Evolutionary conservation across 2,888 invertebrate species (phyloP).

Genomic region (Anthrax anthrax): DNA sequence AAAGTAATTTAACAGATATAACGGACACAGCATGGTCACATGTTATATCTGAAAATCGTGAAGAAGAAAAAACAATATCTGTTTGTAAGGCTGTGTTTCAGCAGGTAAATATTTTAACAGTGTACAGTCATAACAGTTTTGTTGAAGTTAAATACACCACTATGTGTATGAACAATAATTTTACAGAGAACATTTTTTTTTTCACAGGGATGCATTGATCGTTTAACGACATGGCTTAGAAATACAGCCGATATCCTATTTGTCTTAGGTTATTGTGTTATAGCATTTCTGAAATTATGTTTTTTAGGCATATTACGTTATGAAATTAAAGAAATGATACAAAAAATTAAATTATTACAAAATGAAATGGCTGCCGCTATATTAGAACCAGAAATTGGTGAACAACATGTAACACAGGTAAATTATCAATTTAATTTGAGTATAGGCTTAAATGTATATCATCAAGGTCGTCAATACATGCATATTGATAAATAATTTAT

Average conservation of each 20-base stretch:
- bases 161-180: neutral
- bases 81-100: slow-evolving; percentile 16
- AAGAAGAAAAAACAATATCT: slow-evolving; percentile 13
- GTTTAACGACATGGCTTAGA: slow-evolving; percentile 57
- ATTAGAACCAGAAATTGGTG: slow-evolving; percentile 22
- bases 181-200: too few relatives aligned
- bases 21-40: slow-evolving; percentile 15
- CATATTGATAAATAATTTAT: too few relatives aligned
- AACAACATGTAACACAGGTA: slow-evolving; percentile 14
- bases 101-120: too few relatives aligned
- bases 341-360: slow-evolving; percentile 69
- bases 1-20: slow-evolving; percentile 15
- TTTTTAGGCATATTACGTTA: slow-evolving; percentile 75
- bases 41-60: slow-evolving; percentile 14
- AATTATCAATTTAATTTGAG: too few relatives aligned
- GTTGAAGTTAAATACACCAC: neutral
- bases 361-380: slow-evolving; percentile 46
- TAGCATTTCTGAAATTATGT: slow-evolving; percentile 77
- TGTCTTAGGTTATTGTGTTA: slow-evolving; percentile 73
- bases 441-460: neutral
- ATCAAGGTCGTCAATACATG: too few relatives aligned
- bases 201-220: slow-evolving; percentile 53
- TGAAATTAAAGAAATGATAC: slow-evolving; percentile 83
- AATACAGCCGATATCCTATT: slow-evolving; percentile 69
- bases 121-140: too few relatives aligned